Evolutionary conservation across 2,113 vertebrate genomes (phyloP), one percentile per base, ranked within the genome.

Genomic region (Pluvialis apricaria): DNA sequence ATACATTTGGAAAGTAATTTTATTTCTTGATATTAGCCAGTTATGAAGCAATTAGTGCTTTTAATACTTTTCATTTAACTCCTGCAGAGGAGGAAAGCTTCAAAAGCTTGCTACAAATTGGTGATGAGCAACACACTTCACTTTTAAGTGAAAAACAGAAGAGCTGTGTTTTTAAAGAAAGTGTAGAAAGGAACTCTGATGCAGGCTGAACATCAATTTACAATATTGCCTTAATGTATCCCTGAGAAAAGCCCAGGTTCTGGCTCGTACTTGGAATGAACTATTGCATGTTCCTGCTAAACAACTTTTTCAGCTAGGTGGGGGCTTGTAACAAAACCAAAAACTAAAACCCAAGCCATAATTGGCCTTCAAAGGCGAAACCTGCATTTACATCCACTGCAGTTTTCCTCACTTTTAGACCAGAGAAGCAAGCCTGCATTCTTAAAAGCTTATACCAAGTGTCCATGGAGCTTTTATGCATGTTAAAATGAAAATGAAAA

Each of bases 251-350:
- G 1, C 3, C 12, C 9, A 62, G 15, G 1, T 72, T 82, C 70
- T 70, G 32, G 15, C 15, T 82, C 60, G 52, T 11, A 22, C 47
- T 25, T n/a, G 9, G 13, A 88, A 64, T 29, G 5, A 38, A 51
- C 15, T 29, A 51, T 32, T 44, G 12, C 5, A 51, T 80, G 25
- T 60, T 6, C 20, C 11, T 64, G 20, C 24, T 55, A 6, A 60
- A 38, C 10, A 62, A 4, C 9, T 8, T 13, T 42, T 52, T 51
- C 2, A 3, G 4, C 0, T 54, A 36, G 5, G 16, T 22, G 20
- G 5, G 4, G 10, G 11, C 19, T 66, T 71, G 11, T 40, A 75
- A 61, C 3, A 71, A 75, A 90, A 31, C 5, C 6, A 40, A 65
- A 80, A 70, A 4, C 15, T 55, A 47, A 73, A 84, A 73, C 5